These are phyloP conservation scores for Linepithema humile DNA, from an alignment of 1,140 invertebrate genomes.

Conservation along the genomic window DNA sequence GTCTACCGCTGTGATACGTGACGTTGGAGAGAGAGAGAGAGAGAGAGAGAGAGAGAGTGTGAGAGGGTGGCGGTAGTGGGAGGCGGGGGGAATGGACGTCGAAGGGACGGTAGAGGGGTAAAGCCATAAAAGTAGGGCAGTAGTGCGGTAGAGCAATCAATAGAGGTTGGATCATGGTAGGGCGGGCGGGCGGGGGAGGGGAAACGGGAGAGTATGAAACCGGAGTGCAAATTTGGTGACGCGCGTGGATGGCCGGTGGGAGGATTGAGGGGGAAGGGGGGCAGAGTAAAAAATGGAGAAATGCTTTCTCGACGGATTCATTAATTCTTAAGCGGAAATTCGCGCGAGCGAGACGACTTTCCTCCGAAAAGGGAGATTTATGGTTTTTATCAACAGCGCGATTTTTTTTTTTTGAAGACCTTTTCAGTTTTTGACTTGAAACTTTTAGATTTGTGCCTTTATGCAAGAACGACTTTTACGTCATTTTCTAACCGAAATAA, in stretches of 20 bases:
- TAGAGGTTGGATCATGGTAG: conserved; percentile 80
- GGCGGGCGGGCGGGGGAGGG: conserved; percentile 32
- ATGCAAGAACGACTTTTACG: too few relatives aligned
- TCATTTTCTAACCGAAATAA: too few relatives aligned
- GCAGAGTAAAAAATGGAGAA: background rate
- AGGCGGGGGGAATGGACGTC: conserved; percentile 53
- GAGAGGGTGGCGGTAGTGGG: too few relatives aligned
- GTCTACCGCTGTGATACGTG: conserved; percentile 57
- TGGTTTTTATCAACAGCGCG: background rate
- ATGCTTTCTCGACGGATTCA: conserved; percentile 10
- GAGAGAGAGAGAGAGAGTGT: conserved; percentile 26
- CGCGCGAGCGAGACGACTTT: background rate
- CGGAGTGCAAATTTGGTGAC: conserved; percentile 64
- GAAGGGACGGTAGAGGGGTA: conserved; percentile 63
- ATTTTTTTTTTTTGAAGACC: background rate
- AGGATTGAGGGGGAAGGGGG: background rate
- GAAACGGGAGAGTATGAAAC: conserved; percentile 39
- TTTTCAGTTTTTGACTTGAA: background rate
- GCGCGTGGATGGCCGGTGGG: background rate
- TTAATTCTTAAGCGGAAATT: background rate
- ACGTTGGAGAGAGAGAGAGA: conserved; percentile 29
- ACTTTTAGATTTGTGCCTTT: background rate
- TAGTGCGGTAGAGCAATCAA: conserved; percentile 84
- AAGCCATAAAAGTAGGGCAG: conserved; percentile 83
- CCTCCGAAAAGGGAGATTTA: background rate